Evolutionary conservation across 1,140 invertebrate genomes (phyloP), one percentile per base, ranked within the genome.

Genomic region (Trinorchestia longiramus): DNA sequence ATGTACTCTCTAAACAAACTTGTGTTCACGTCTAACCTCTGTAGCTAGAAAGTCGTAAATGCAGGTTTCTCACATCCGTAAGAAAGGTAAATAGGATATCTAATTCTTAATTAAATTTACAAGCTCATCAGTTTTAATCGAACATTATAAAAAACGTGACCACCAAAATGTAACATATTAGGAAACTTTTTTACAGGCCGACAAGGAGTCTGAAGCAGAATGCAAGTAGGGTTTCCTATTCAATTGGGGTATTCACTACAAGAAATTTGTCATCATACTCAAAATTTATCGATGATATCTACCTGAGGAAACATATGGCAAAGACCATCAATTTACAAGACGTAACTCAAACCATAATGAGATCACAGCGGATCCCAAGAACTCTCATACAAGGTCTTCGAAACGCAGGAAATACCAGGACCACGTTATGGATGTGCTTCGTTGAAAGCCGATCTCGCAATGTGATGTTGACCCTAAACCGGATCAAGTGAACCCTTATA

Each of bases 401-500:
- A 91, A 91, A 28, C 88, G 4, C 19, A 91, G 88, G 88, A 91
- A 91, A 91, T 91, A 42, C 88, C 88, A 91, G 88, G 41, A 36
- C 88, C 88, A 43, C 41, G 41, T 42, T 91, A 91, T 8, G 88
- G 88, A 91, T 15, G 43, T 0, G 41, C 88, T 91, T 42, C 88
- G 88, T 43, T 91, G 88, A 91, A 91, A 91, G 19, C 43, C 88
- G 41, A 91, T 43, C 88, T 42, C 87, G 40, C 36, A 40, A 88
- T 42, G 36, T 8, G 87, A 42, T 40, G 41, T 42, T 42, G 41
- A 91, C 88, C 41, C 41, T 43, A 44, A 91, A 91, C 41, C 43
- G 43, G 41, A 44, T 91, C 88, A 44, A 3, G 88, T 43, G 88
- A 91, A 91, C 41, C 88, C 88, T 91, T 91, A 91, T 91, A 91